A percentile compares a stretch with the other conserved stretches of the same genome.
These are phyloP conservation scores for Megaptera novaeangliae DNA, from an alignment of 2,113 vertebrate species.

Conservation along the genomic window DNA sequence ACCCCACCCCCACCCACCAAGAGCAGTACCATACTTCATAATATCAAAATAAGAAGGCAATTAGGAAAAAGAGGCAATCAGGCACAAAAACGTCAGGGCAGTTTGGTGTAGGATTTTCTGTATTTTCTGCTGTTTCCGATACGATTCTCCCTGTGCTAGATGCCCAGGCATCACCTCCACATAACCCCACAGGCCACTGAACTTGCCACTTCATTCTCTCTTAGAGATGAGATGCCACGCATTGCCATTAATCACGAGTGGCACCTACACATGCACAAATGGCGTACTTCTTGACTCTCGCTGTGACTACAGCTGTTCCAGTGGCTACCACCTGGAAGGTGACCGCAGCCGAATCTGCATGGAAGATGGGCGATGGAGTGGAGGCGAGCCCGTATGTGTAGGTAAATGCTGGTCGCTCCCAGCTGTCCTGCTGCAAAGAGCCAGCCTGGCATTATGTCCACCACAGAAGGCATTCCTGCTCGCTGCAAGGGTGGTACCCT, in stretches of 20 bases:
- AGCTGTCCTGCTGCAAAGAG: background rate
- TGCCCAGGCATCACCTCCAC: background rate
- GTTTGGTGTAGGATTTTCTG: background rate
- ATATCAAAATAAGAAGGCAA: slow-evolving; percentile 6
- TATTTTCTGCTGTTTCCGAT: background rate
- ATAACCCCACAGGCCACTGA: background rate
- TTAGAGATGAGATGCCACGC: slow-evolving; percentile 89
- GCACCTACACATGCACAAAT: slow-evolving; percentile 88
- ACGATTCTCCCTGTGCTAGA: background rate
- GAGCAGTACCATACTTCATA: background rate
- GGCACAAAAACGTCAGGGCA: background rate
- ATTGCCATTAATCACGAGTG: slow-evolving; percentile 85
- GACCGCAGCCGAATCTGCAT: slow-evolving; percentile 88
- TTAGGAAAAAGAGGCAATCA: background rate
- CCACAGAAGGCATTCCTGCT: background rate
- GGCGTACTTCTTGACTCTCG: slow-evolving; percentile 90
- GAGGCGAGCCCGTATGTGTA: slow-evolving; percentile 90
- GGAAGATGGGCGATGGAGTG: slow-evolving; percentile 89
- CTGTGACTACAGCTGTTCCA: slow-evolving; percentile 90
- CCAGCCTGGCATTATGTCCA: background rate
- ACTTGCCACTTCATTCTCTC: background rate
- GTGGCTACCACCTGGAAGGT: slow-evolving; percentile 90
- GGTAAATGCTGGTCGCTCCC: slow-evolving; percentile 81
- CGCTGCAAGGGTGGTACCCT: background rate
- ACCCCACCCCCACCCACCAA: fast-evolving